Conservation (phyloP, 2,113 vertebrate genomes). For the Zosterops lateralis region DNA sequence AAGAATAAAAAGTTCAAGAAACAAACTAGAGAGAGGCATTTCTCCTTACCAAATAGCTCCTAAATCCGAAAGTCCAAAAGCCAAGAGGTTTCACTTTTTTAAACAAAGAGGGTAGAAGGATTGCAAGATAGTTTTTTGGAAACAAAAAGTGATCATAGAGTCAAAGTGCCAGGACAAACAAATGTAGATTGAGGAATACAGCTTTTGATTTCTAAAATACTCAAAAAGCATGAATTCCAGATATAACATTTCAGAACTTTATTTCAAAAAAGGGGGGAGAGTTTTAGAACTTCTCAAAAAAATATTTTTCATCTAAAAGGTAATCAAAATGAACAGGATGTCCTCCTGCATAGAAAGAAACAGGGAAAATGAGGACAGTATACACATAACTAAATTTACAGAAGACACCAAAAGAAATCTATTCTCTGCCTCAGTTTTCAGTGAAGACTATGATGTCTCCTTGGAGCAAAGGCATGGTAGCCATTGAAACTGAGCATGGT, state of each 20-base stretch:
- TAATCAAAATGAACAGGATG: neutral
- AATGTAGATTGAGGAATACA: neutral
- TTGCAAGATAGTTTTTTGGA: neutral
- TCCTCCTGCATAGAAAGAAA: neutral
- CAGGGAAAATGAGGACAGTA: neutral
- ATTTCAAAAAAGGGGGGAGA: neutral
- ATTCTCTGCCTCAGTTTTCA: neutral
- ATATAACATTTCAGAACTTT: neutral
- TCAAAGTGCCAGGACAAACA: neutral
- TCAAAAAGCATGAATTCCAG: neutral
- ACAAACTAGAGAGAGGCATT: neutral
- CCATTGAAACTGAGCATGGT: neutral
- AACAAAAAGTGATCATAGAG: neutral
- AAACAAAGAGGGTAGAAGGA: neutral
- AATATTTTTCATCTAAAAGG: neutral
- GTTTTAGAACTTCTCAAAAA: neutral
- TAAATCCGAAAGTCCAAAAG: neutral
- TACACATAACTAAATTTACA: neutral
- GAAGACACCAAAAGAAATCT: neutral
- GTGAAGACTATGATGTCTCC: neutral
- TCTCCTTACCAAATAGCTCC: neutral
- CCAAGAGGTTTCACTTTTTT: fast-evolving
- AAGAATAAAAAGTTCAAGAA: neutral
- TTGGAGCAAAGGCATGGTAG: neutral
- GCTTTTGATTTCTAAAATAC: neutral